phyloP scores from a whole-genome alignment of 2,888 invertebrate species.

The Kryphioiulus occultus region DNA sequence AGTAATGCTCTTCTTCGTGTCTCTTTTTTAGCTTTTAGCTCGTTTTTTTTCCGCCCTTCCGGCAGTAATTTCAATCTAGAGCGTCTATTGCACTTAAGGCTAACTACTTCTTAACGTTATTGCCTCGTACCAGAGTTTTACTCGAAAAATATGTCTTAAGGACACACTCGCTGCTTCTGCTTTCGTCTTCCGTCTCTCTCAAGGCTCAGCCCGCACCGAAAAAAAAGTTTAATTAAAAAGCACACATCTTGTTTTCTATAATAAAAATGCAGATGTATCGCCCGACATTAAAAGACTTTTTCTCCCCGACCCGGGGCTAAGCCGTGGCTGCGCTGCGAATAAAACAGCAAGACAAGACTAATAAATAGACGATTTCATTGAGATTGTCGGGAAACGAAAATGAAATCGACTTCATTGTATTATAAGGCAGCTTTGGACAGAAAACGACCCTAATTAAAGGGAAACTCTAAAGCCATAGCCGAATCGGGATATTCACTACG shows the following conservation, averaged over 20 bases:
- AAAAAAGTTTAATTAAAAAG: slow-evolving; percentile 39
- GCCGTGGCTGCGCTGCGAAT: background rate
- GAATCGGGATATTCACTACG: too few species aligned
- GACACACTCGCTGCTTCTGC: background rate
- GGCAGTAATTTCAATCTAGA: slow-evolving; percentile 46
- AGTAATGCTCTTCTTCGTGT: slow-evolving; percentile 44
- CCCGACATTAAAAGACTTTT: slow-evolving; percentile 18
- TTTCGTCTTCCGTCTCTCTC: background rate
- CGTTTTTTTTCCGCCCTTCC: background rate
- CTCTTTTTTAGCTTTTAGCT: slow-evolving; percentile 41
- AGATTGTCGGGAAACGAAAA: slow-evolving; percentile 29
- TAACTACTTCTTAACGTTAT: slow-evolving; percentile 45
- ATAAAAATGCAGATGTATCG: slow-evolving; percentile 40
- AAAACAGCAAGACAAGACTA: background rate
- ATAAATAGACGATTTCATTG: slow-evolving; percentile 32
- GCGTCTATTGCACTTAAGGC: slow-evolving; percentile 46
- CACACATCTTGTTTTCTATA: slow-evolving; percentile 36
- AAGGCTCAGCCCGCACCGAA: slow-evolving; percentile 22
- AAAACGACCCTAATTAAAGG: background rate
- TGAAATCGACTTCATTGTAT: background rate
- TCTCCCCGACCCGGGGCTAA: slow-evolving; percentile 7
- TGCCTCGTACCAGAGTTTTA: slow-evolving; percentile 40
- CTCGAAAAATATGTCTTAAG: slow-evolving; percentile 28
- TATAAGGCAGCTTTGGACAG: background rate
- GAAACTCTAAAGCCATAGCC: background rate